Conservation (phyloP, 2,113 vertebrate genomes). For the Acanthisitta chloris region DNA sequence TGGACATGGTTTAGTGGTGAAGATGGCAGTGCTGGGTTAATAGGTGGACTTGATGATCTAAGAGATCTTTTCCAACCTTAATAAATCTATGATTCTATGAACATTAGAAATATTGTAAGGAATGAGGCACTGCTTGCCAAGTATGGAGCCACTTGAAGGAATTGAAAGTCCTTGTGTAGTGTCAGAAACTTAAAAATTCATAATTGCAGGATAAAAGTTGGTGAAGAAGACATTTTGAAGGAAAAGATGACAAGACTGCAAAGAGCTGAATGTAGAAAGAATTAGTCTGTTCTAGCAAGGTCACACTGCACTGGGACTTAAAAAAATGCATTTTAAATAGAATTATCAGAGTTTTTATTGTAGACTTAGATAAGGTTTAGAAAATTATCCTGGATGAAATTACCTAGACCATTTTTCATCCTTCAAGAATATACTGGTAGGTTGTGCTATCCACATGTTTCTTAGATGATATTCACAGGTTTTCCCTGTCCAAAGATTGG, state of each 20-base stretch:
- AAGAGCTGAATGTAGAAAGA: background rate
- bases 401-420: background rate
- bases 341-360: background rate
- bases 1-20: background rate
- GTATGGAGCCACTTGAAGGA: background rate
- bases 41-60: background rate
- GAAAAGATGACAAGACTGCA: background rate
- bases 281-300: background rate
- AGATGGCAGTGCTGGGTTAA: background rate
- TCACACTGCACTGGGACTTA: background rate
- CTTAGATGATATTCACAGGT: background rate
- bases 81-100: background rate
- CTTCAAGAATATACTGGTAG: background rate
- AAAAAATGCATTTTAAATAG: background rate
- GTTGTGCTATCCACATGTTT: background rate
- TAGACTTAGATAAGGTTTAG: background rate
- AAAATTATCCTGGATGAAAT: background rate
- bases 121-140: background rate
- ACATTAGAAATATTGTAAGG: background rate
- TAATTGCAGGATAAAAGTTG: background rate
- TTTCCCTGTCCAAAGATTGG: background rate
- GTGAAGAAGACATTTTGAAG: background rate
- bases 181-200: background rate
- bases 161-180: background rate
- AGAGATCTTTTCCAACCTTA: background rate